Evolutionary conservation across 37 sponge, comb jelly and placozoan genomes (phyloP), one percentile per base, ranked within the genome.

Genomic region (Halichondria panicea): DNA sequence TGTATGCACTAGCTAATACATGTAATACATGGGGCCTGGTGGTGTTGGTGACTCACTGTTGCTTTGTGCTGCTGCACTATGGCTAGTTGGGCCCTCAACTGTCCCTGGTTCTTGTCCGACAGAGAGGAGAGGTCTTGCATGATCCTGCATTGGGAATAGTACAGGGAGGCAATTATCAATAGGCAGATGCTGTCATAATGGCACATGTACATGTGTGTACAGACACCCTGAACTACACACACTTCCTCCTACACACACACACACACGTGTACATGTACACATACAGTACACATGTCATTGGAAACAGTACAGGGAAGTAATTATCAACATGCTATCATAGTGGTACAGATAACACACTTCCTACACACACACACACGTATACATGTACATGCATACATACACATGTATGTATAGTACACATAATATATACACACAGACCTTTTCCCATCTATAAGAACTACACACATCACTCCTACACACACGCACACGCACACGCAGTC

Each of bases 101-200:
- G 34, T 37, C 24, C 7, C 12, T 56, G 55, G 1, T 36, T 42
- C 1, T 54, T 27, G 19, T 21, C 25, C 42, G 52, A 48, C 13
- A 72, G 25, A 21, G 73, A 38, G 22, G 19, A 15, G 28, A 68
- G 30, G 42, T 72, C 73, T 55, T 72, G 42, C 30, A 39, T 9
- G 21, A 72, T 18, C n/a, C n/a, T n/a, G n/a, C n/a, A n/a, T n/a
- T n/a, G n/a, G n/a, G n/a, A n/a, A n/a, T n/a, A n/a, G n/a, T n/a
- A n/a, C n/a, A n/a, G n/a, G n/a, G n/a, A n/a, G n/a, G n/a, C n/a
- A n/a, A n/a, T n/a, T n/a, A n/a, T n/a, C n/a, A n/a, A n/a, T n/a
- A n/a, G n/a, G n/a, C n/a, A n/a, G n/a, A n/a, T n/a, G n/a, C n/a
- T n/a, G n/a, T n/a, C n/a, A n/a, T n/a, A n/a, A n/a, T n/a, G n/a